Conservation (phyloP, 2,888 invertebrate genomes). For the Pteria penguin region DNA sequence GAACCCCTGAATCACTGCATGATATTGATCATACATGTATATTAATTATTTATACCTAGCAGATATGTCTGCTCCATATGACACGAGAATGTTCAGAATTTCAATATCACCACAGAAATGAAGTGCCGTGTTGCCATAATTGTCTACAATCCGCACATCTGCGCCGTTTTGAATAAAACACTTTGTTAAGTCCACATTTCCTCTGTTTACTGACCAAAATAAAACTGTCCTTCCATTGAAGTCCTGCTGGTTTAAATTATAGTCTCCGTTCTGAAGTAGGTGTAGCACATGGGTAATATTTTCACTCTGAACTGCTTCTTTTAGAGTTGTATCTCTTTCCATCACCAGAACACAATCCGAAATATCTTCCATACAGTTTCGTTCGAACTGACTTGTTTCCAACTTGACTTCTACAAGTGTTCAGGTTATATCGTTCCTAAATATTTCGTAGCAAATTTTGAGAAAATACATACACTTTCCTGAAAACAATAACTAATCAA, state of each 20-base stretch:
- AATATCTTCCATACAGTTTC: not conserved
- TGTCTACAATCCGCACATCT: slow-evolving; percentile 51
- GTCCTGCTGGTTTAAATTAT: slow-evolving; percentile 45
- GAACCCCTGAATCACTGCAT: not conserved
- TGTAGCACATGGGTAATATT: not conserved
- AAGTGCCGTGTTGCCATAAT: slow-evolving; percentile 61
- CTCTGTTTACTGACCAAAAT: slow-evolving; percentile 56
- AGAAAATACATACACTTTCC: no score
- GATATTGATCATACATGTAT: not conserved
- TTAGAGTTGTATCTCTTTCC: not conserved
- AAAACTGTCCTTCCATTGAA: slow-evolving; percentile 48
- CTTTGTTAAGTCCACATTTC: slow-evolving; percentile 46
- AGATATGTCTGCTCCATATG: slow-evolving; percentile 53
- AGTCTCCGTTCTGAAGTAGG: slow-evolving; percentile 28
- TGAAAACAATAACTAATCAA: no score
- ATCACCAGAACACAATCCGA: not conserved
- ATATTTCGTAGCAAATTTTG: no score
- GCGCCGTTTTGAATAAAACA: slow-evolving; percentile 53
- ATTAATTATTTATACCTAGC: slow-evolving; percentile 37
- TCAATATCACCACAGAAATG: slow-evolving; percentile 66
- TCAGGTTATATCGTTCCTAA: no score
- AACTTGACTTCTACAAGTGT: no score
- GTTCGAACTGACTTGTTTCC: no score
- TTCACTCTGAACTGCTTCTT: not conserved
- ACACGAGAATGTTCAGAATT: slow-evolving; percentile 52